Base-by-base conservation (phyloP, 2,113 vertebrate species). In the Sceloporus undulatus region DNA sequence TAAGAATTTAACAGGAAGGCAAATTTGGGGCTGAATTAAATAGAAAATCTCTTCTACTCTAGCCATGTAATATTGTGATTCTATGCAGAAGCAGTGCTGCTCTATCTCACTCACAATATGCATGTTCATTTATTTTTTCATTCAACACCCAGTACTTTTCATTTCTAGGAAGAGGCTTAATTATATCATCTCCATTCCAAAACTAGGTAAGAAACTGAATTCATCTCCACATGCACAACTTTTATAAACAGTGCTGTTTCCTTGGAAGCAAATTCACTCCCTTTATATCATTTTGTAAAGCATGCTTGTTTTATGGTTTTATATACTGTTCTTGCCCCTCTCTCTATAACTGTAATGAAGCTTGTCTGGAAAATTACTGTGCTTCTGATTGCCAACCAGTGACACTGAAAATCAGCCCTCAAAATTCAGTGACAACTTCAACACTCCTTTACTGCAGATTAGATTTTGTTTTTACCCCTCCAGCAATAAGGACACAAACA, bases 401-500 rank as follows among this genome's bases (percentile, higher is more conserved):
- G 38, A 94, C 88, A 92, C 94, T 95, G 92, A 93, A 95, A 94
- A 95, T 92, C 95, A 93, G 90, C 85, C 59, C 87, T 91, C 0
- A 0, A 94, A 95, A 93, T 89, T 92, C 92, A 93, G 80, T 10
- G 79, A 91, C 87, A 94, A 94, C 82, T 94, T 92, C 86, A 79
- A 90, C 93, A 95, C 77, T 94, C 94, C 88, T 68, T 29, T 75
- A 38, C 10, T 80, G 81, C 82, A 92, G 94, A 95, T 93, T 93
- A 85, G 85, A 92, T 94, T 94, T 90, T 90, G 66, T 79, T 80
- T 3, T 0, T 54, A 14, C 13, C 29, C 91, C 93, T 92, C 42
- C 84, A 91, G 93, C 91, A 92, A 91, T 82, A 81, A 91, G 38
- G 48, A 90, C 89, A 65, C 91, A 93, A 94, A 94, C 86, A 94